Evolutionary conservation across 2,888 invertebrate genomes (phyloP), one percentile per base, ranked within the genome.

Genomic region (Athalia rosae): DNA sequence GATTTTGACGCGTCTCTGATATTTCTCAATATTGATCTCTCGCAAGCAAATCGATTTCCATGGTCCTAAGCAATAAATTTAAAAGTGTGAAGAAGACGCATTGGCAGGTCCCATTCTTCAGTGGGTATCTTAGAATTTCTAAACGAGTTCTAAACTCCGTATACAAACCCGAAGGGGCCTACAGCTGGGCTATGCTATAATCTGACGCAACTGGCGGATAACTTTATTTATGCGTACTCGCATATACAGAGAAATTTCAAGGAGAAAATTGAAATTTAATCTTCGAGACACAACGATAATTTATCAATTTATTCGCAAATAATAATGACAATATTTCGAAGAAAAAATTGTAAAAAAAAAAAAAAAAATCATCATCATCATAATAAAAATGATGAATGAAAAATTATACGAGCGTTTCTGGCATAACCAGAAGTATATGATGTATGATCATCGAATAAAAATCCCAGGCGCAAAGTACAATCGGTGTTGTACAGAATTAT

Each of bases 21-120:
- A 53, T 69, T 69, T n/a, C 71, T 71, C 58, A 56, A 71, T 56
- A 71, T 71, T 71, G 71, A 56, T 58, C 71, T 71, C 71, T 71
- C 56, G 45, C 45, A 43, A 71, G 13, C 56, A 71, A 58, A 71
- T 58, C 43, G 4, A 71, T 58, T 71, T 8, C 45, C 45, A 71
- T 58, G 45, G 43, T 58, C 45, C 41, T 43, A 13, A 71, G 71
- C 45, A 58, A 71, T 71, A 71, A 71, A 58, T 45, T 58, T 58
- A 15, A 41, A 71, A 8, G 71, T 71, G 71, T 58, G 71, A 71
- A 58, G 71, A 71, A 9, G 71, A 71, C 58, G 45, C 15, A 56
- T 71, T 56, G 58, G n/a, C 67, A 71, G 45, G 41, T 58, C 56
- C 71, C 58, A 71, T 58, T 56, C 45, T 71, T 71, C 58, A 43